These are phyloP conservation scores for Bradypodion pumilum DNA, from an alignment of 2,797 vertebrate species.

Conservation along the genomic window DNA sequence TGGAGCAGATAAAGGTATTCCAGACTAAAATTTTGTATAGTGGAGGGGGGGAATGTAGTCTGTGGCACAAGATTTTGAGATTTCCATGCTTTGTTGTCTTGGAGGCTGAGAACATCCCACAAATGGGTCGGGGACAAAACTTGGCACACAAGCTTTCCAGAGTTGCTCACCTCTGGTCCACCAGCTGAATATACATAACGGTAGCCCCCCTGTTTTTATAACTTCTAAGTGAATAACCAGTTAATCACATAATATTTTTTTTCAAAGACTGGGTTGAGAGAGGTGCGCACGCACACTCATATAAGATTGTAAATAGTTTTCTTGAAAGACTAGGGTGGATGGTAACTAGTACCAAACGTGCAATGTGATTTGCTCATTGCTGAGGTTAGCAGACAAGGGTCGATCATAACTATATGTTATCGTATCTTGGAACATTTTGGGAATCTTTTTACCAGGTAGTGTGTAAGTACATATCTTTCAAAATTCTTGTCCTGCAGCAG, in stretches of 20 bases:
- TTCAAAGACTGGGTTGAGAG: no score
- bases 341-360: not conserved
- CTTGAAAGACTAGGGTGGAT: not conserved
- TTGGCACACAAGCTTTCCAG: no score
- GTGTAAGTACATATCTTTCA: not conserved
- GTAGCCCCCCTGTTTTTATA: no score
- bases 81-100: not conserved
- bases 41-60: not conserved
- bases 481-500: not conserved
- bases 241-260: no score
- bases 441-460: not conserved
- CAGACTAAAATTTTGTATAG: no score
- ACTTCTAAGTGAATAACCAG: no score
- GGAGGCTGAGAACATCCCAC: not conserved
- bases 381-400: not conserved
- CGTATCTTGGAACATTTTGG: no score
- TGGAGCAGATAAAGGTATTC: conserved; percentile 90
- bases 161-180: not conserved
- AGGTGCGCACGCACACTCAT: no score
- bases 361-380: not conserved
- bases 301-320: not conserved
- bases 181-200: not conserved
- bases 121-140: not conserved
- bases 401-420: not conserved
- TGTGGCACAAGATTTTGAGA: not conserved